Percentiles rank a stretch among this genome's conserved stretches.
These are phyloP conservation scores for Silurus aristotelis DNA, from an alignment of 2,797 vertebrate species.

Conservation along the genomic window DNA sequence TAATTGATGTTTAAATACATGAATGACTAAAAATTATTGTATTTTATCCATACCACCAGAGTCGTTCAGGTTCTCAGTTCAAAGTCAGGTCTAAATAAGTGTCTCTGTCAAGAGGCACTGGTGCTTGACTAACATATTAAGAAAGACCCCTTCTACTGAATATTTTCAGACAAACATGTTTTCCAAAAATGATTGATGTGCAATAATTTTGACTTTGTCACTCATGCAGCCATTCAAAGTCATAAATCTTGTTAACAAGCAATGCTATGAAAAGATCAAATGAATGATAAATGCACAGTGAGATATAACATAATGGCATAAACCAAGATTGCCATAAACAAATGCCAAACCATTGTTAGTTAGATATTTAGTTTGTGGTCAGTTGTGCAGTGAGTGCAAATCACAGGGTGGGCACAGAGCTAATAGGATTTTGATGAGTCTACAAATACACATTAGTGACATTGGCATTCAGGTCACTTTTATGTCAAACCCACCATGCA, in stretches of 20 bases:
- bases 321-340: constrained; percentile 3
- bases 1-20: constrained; percentile 67
- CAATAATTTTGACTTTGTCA: background rate
- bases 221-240: background rate
- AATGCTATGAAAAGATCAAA: background rate
- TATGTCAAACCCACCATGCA: background rate
- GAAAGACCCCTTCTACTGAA: background rate
- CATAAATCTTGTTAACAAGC: constrained; percentile 1
- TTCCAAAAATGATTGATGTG: background rate
- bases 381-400: background rate
- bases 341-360: background rate
- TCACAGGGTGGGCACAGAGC: background rate
- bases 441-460: constrained; percentile 24
- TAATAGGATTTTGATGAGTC: background rate
- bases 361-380: background rate
- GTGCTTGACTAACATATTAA: background rate
- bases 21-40: constrained; percentile 55
- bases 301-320: background rate
- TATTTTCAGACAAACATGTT: background rate
- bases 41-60: constrained; percentile 32
- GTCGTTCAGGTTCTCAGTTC: constrained; percentile 22
- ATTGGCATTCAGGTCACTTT: constrained; percentile 26
- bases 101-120: background rate
- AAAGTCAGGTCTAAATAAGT: constrained; percentile 15
- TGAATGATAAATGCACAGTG: constrained; percentile 1